A percentile compares a stretch with the other conserved stretches of the same genome.
phyloP scores from a whole-genome alignment of 2,113 vertebrate species.

The Panthera leo region DNA sequence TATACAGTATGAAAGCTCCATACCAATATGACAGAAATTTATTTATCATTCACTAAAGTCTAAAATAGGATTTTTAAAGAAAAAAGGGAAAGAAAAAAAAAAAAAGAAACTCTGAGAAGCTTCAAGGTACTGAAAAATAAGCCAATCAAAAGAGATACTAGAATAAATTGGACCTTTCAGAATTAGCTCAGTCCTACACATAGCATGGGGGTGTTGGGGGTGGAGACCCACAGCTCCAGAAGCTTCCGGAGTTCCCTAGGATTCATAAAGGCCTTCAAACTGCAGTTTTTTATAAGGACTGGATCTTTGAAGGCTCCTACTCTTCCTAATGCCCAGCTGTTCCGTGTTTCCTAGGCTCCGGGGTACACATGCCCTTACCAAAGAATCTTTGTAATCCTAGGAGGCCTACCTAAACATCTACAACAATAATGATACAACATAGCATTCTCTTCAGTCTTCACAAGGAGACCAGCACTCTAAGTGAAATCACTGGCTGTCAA shows the following conservation, averaged over 20 bases:
- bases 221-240: not conserved
- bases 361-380: not conserved
- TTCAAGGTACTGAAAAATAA: not conserved
- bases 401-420: not conserved
- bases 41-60: not conserved
- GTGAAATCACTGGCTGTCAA: not conserved
- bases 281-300: not conserved
- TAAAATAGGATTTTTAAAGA: not conserved
- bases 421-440: not conserved
- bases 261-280: not conserved
- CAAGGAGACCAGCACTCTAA: not conserved
- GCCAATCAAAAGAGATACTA: not conserved
- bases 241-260: not conserved
- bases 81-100: not conserved
- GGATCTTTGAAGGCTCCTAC: not conserved
- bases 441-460: not conserved
- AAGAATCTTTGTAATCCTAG: not conserved
- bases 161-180: not conserved
- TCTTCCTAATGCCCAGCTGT: not conserved
- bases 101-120: not conserved
- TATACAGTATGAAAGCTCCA: not conserved
- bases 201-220: not conserved
- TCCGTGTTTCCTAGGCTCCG: not conserved
- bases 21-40: not conserved
- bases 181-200: not conserved